A percentile compares a stretch with the other conserved stretches of the same genome.
phyloP scores from a whole-genome alignment of 2,888 invertebrate genomes.

The Melanchra persicariae region DNA sequence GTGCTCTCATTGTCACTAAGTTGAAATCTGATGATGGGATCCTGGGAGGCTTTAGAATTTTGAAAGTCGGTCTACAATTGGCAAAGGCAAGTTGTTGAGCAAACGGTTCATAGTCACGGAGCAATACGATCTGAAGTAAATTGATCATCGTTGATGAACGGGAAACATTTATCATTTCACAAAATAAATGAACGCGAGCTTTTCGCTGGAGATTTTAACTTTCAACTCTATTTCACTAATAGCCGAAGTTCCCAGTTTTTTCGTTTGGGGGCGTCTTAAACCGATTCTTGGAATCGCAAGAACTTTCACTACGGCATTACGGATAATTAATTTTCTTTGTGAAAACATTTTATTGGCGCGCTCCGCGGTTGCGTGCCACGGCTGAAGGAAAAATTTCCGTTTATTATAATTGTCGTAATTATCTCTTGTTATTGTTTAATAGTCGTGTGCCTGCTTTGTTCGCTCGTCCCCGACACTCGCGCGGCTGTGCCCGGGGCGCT shows the following conservation, averaged over 20 bases:
- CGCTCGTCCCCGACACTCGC: too few species aligned
- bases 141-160: constrained; percentile 5
- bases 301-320: constrained; percentile 39
- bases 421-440: constrained; percentile 36
- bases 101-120: neutral
- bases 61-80: too few species aligned
- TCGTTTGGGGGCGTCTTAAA: constrained; percentile 17
- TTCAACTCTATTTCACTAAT: constrained; percentile 43
- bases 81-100: too few species aligned
- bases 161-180: constrained; percentile 27
- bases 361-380: constrained; percentile 7
- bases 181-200: constrained; percentile 4
- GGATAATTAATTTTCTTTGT: constrained; percentile 40
- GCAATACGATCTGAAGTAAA: constrained; percentile 5
- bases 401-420: constrained; percentile 28
- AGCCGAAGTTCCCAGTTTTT: constrained; percentile 40
- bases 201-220: constrained; percentile 26
- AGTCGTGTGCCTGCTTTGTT: constrained; percentile 2
- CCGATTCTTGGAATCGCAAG: constrained; percentile 31
- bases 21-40: too few species aligned
- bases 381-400: neutral
- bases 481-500: neutral
- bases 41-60: too few species aligned
- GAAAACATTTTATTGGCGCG: constrained; percentile 16
- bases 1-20: too few species aligned